A percentile compares a stretch with the other conserved stretches of the same genome.
These are phyloP conservation scores for Danionella cerebrum DNA, from an alignment of 2,113 vertebrate genomes.

Conservation along the genomic window DNA sequence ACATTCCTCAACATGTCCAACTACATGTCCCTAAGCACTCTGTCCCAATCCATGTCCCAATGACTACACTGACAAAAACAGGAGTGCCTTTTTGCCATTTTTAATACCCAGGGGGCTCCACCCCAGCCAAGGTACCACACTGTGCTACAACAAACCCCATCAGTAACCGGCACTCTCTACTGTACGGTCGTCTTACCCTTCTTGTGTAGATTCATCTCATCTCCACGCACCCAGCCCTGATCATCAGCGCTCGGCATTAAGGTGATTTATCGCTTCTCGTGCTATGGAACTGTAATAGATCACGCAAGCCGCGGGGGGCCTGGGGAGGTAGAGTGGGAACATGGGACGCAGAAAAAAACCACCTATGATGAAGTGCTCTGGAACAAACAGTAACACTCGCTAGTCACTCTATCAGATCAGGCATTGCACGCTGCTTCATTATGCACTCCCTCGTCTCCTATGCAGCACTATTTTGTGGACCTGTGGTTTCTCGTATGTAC, in stretches of 20 bases:
- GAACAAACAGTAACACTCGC: constrained; percentile 47
- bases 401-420: constrained; percentile 54
- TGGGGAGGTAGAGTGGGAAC: constrained; percentile 43
- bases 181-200: background rate
- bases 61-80: constrained; percentile 27
- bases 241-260: constrained; percentile 63
- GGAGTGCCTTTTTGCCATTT: constrained; percentile 59
- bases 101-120: constrained; percentile 60
- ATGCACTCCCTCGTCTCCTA: constrained; percentile 24
- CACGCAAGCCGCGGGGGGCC: constrained; percentile 62
- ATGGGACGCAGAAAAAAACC: constrained; percentile 54
- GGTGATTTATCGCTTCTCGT: constrained; percentile 62
- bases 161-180: constrained; percentile 61
- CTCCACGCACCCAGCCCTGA: constrained; percentile 48
- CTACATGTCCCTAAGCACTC: constrained; percentile 28
- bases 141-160: constrained; percentile 66
- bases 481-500: constrained; percentile 3
- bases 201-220: constrained; percentile 24
- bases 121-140: constrained; percentile 57
- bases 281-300: constrained; percentile 63
- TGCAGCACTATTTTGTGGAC: constrained; percentile 25
- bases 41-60: background rate
- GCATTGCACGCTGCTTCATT: constrained; percentile 34
- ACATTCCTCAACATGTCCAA: constrained; percentile 47
- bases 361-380: constrained; percentile 66